Evolutionary conservation across 2,797 vertebrate genomes (phyloP), one percentile per base, ranked within the genome.

Genomic region (Enteromius unitaeniatus): DNA sequence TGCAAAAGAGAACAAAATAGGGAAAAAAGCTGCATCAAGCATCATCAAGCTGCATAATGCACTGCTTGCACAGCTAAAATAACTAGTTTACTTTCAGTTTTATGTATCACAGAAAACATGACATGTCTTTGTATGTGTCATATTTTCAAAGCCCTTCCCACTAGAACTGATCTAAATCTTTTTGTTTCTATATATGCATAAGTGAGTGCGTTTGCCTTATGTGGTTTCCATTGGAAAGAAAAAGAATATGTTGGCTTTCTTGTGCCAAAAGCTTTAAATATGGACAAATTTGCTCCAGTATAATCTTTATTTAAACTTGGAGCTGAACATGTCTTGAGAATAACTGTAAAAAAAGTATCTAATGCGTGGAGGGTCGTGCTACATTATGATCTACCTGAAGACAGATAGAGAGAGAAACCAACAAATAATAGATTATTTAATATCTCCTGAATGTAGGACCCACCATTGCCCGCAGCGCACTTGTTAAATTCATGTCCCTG

Each of bases 401-500:
- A 81, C 47, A 68, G 70, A 67, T 13, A 75, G 37, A 76, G 40
- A 67, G 60, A 74, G 47, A 85, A 67, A 69, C 62, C 42, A 69
- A 70, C 40, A 64, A 21, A 77, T 42, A 69, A 76, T 82, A 83
- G 67, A 84, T 86, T 81, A 88, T 88, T 83, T 84, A 75, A 98
- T 96, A 94, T 96, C 95, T 96, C 88, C 82, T 88, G 95, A 95
- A 96, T 94, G 91, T 87, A 89, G 86, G 88, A 83, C 92, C 96
- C 94, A 93, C 93, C 95, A 95, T 94, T 79, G 89, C 88, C 90
- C 95, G 96, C 96, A 96, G 95, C 94, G 94, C 95, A 93, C 92
- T 96, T 97, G 96, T 97, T 96, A 96, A 95, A 94, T 95, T 86
- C 89, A 94, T 96, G 95, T 95, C 96, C 96, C 96, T 95, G 96